These are phyloP conservation scores for Bathynomus jamesi DNA, from an alignment of 1,140 invertebrate genomes.

Conservation along the genomic window DNA sequence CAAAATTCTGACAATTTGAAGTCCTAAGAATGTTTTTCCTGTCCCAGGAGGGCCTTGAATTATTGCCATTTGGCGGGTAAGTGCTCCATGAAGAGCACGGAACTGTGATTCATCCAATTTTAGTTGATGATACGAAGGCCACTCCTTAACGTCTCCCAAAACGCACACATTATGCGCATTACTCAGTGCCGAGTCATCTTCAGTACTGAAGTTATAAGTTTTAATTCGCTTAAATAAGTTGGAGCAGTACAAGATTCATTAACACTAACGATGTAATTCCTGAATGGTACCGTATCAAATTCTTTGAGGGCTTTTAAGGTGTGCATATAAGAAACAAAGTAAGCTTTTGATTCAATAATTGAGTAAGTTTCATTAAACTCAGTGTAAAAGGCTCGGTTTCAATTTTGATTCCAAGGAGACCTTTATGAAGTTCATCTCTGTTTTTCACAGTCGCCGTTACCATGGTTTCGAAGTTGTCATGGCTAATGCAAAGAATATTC, in stretches of 20 bases:
- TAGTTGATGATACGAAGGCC: constrained; percentile 12
- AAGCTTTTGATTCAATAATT: constrained; percentile 48
- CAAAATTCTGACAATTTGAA: constrained; percentile 55
- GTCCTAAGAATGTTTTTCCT: constrained; percentile 68
- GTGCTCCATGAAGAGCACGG: constrained; percentile 44
- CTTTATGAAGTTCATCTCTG: constrained; percentile 41
- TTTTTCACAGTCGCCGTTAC: constrained; percentile 57
- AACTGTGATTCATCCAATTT: constrained; percentile 44
- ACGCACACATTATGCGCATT: background rate
- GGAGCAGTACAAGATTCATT: constrained; percentile 15
- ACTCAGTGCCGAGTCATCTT: no score
- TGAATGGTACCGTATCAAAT: constrained; percentile 42
- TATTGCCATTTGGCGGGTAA: constrained; percentile 51
- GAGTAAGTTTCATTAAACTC: background rate
- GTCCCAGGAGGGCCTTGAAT: constrained; percentile 72
- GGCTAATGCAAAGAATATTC: constrained; percentile 61
- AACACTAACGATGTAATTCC: constrained; percentile 38
- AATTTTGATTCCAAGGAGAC: constrained; percentile 49
- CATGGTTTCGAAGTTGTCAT: constrained; percentile 58
- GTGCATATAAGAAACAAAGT: constrained; percentile 48
- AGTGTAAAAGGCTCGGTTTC: constrained; percentile 41
- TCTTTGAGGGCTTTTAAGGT: constrained; percentile 43
- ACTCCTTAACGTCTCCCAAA: background rate
- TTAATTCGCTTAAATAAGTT: no score
- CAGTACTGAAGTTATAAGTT: no score